These are phyloP conservation scores for Drosophila hawaiiensis DNA, from an alignment of 2,888 invertebrate genomes.

Conservation along the genomic window DNA sequence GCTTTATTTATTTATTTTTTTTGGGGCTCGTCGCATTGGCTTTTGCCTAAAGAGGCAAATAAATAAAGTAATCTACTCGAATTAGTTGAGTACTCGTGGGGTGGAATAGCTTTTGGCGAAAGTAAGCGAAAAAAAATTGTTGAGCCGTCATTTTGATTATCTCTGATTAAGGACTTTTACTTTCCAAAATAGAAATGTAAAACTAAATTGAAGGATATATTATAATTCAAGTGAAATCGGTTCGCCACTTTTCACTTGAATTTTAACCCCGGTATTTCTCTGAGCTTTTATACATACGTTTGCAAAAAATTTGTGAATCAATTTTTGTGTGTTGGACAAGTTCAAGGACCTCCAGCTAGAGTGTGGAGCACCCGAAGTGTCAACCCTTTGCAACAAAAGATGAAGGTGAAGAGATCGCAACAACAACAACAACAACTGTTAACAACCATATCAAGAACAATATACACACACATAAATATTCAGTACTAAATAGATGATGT, in stretches of 20 bases:
- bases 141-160: background rate
- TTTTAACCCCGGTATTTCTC: background rate
- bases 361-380: background rate
- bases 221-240: background rate
- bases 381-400: background rate
- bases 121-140: background rate
- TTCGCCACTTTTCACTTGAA: background rate
- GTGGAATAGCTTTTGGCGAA: background rate
- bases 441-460: background rate
- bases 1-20: background rate
- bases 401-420: background rate
- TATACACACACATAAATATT: background rate
- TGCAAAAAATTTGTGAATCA: too few relatives aligned
- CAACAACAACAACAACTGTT: conserved; percentile 1
- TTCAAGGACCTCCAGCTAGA: conserved; percentile 1
- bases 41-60: background rate
- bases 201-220: background rate
- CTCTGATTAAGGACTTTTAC: background rate
- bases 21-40: conserved; percentile 11
- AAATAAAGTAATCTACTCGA: background rate
- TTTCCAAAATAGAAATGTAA: background rate
- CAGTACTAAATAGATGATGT: background rate
- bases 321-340: background rate
- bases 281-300: background rate
- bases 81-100: background rate